Percentiles rank a stretch among this genome's conserved stretches.
These are phyloP conservation scores for Heterohyrax brucei DNA, from an alignment of 2,797 vertebrate genomes.

Conservation along the genomic window DNA sequence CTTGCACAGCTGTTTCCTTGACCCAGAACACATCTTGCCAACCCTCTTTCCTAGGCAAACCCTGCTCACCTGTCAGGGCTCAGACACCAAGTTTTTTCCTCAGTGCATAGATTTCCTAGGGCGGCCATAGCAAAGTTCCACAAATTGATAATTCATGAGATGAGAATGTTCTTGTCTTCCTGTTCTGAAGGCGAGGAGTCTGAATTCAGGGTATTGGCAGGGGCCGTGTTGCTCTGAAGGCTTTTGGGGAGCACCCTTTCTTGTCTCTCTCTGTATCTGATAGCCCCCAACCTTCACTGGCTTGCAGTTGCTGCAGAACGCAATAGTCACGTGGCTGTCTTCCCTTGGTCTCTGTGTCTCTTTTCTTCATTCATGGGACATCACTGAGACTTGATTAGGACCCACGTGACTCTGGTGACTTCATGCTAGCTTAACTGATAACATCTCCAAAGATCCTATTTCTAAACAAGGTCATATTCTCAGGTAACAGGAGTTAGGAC, in stretches of 20 bases:
- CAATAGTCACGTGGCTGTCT: background rate
- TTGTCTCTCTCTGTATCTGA: background rate
- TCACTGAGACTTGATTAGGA: background rate
- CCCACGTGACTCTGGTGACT: background rate
- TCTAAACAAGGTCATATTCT: background rate
- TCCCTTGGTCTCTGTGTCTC: background rate
- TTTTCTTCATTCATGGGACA: background rate
- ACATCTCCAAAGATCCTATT: background rate
- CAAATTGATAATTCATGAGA: background rate
- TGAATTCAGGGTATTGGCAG: too few species aligned
- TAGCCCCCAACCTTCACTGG: background rate
- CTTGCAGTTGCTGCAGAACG: background rate
- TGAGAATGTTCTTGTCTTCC: background rate
- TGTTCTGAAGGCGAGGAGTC: too few species aligned
- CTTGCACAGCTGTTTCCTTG: background rate
- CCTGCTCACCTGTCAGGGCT: background rate
- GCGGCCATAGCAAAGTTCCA: background rate
- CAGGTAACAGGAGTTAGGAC: background rate
- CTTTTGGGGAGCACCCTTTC: background rate
- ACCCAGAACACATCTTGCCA: background rate
- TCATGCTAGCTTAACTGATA: background rate
- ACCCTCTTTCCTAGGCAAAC: background rate
- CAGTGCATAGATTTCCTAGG: background rate
- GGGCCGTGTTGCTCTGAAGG: too few species aligned
- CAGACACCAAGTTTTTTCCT: background rate